phyloP scores from a whole-genome alignment of 2,797 vertebrate species.

The Trichosurus vulpecula region DNA sequence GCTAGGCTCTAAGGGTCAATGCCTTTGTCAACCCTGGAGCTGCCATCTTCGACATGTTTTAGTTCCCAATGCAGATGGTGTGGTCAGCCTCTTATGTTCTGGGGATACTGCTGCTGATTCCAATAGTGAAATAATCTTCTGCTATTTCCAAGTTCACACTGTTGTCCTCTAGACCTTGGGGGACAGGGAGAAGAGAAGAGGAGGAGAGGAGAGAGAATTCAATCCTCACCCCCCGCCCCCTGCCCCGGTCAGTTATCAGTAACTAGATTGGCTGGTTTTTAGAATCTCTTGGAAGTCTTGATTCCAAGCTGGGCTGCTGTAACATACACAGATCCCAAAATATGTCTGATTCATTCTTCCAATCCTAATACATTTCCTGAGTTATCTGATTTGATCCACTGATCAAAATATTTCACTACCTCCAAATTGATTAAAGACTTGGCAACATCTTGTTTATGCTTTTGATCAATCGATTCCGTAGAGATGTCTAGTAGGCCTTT shows the following conservation, averaged over 20 bases:
- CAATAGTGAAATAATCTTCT: neutral
- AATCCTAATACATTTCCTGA: neutral
- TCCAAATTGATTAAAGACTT: neutral
- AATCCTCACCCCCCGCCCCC: neutral
- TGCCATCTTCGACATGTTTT: neutral
- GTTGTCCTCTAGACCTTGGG: neutral
- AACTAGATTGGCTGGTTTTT: neutral
- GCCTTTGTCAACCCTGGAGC: neutral
- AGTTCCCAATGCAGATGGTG: neutral
- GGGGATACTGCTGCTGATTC: neutral
- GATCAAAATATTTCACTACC: neutral
- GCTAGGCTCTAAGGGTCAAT: neutral
- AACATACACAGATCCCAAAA: neutral
- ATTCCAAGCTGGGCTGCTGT: neutral
- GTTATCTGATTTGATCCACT: neutral
- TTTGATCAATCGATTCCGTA: neutral
- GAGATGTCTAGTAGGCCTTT: neutral
- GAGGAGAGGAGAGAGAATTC: neutral
- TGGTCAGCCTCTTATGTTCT: neutral
- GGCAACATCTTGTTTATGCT: neutral
- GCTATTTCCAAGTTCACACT: neutral
- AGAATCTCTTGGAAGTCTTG: neutral
- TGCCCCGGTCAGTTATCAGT: neutral
- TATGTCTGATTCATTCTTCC: neutral
- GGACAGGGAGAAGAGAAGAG: neutral